These are phyloP conservation scores for Phasia obesa DNA, from an alignment of 2,888 invertebrate genomes.

Conservation along the genomic window DNA sequence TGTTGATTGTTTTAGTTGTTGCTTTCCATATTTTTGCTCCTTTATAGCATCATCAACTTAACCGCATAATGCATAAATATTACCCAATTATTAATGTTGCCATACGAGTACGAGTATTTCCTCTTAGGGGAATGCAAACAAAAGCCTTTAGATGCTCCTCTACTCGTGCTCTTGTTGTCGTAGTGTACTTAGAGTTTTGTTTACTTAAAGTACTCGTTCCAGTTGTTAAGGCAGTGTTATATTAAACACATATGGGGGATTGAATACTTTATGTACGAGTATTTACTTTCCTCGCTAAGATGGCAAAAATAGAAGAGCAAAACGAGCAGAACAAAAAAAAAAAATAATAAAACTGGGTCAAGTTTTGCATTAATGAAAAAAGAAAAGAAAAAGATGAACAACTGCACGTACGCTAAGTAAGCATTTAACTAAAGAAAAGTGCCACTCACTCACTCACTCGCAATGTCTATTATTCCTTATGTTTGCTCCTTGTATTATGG, in stretches of 20 bases:
- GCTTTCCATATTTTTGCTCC: background rate
- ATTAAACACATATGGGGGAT: constrained; percentile 36
- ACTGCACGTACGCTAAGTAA: constrained; percentile 45
- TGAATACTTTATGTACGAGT: constrained; percentile 18
- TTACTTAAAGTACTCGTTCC: constrained; percentile 47
- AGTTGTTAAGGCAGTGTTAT: constrained; percentile 45
- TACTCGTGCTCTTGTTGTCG: constrained; percentile 8
- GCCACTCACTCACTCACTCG: constrained; percentile 22
- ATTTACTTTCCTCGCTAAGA: constrained; percentile 24
- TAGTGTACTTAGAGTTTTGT: constrained; percentile 49
- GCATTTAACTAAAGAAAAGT: constrained; percentile 31
- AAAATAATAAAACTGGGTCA: constrained; percentile 74
- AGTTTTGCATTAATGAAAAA: constrained; percentile 72
- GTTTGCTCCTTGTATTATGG: constrained; percentile 8
- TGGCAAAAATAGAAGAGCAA: constrained; percentile 24
- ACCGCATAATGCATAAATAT: constrained; percentile 33
- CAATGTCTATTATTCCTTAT: background rate
- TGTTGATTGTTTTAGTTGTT: background rate
- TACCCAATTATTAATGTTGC: constrained; percentile 47
- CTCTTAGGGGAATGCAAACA: constrained; percentile 16
- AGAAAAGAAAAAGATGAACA: constrained; percentile 4
- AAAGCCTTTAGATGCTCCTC: constrained; percentile 14
- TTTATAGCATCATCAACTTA: constrained; percentile 22
- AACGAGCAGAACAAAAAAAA: no score
- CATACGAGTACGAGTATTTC: no score